These are phyloP conservation scores for Trichogramma dendrolimi DNA, from an alignment of 2,888 invertebrate species.

Conservation along the genomic window DNA sequence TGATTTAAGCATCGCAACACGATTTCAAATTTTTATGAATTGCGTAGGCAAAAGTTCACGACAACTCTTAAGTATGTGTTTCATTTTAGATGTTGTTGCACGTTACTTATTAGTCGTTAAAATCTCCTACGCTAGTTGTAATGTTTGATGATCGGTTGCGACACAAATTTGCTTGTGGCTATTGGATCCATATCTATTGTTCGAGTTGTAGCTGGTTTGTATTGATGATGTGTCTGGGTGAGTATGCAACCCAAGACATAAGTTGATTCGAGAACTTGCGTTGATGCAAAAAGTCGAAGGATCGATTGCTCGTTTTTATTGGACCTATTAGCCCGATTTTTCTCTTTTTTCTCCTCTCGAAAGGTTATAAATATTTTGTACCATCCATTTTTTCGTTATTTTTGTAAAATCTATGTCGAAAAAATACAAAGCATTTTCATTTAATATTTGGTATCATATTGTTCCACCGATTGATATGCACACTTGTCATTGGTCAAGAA, in stretches of 20 bases:
- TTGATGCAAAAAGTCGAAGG: slow-evolving; percentile 2
- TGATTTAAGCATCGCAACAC: slow-evolving; percentile 14
- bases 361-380: background rate
- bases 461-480: slow-evolving; percentile 31
- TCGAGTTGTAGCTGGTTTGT: slow-evolving; percentile 43
- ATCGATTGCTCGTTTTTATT: slow-evolving; percentile 28
- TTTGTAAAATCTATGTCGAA: background rate
- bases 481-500: slow-evolving; percentile 23
- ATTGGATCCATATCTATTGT: slow-evolving; percentile 43
- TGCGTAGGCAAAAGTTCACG: too few species aligned
- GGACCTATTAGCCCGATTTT: slow-evolving; percentile 13
- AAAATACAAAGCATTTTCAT: too few species aligned
- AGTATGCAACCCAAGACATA: slow-evolving; percentile 44
- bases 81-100: too few species aligned
- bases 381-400: background rate
- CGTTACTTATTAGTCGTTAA: too few species aligned
- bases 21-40: background rate
- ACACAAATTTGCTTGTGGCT: slow-evolving; percentile 23
- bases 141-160: slow-evolving; percentile 12
- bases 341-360: slow-evolving; percentile 12
- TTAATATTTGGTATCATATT: background rate
- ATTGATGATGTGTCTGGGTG: slow-evolving; percentile 35
- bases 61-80: too few species aligned
- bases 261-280: slow-evolving; percentile 22
- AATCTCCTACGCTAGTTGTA: background rate